These are phyloP conservation scores for Triops longicaudatus DNA, from an alignment of 1,140 invertebrate genomes.

Conservation along the genomic window DNA sequence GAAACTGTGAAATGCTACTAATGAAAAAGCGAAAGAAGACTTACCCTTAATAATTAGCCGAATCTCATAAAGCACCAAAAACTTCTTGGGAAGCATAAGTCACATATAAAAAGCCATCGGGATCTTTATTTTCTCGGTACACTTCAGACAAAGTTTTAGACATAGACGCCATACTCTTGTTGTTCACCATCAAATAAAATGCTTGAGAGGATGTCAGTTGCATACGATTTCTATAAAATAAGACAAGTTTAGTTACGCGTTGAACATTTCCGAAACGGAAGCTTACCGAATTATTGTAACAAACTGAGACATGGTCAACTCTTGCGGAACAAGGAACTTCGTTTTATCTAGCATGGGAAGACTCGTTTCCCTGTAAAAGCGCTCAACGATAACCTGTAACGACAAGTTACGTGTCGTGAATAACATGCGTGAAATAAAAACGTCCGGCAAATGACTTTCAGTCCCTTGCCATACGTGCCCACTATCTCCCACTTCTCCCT, in stretches of 20 bases:
- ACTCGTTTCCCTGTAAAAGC: constrained; percentile 57
- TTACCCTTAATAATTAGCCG: background rate
- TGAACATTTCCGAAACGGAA: background rate
- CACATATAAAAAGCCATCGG: constrained; percentile 75
- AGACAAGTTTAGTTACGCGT: background rate
- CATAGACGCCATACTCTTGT: constrained; percentile 67
- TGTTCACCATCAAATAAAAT: constrained; percentile 71
- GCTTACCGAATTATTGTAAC: constrained; percentile 59
- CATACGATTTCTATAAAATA: constrained; percentile 37
- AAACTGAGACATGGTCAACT: constrained; percentile 70
- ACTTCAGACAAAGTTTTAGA: constrained; percentile 69
- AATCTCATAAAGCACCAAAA: constrained; percentile 49
- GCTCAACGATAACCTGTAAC: constrained; percentile 58
- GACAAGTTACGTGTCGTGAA: constrained; percentile 12
- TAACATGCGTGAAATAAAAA: background rate
- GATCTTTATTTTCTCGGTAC: constrained; percentile 61
- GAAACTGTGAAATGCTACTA: no score
- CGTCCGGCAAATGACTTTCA: background rate
- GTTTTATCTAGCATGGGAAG: constrained; percentile 61
- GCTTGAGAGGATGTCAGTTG: constrained; percentile 47
- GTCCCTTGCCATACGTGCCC: background rate
- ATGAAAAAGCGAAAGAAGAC: background rate
- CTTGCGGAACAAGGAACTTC: constrained; percentile 69
- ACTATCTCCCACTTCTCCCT: background rate
- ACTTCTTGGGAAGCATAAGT: constrained; percentile 82